Evolutionary conservation across 2,113 vertebrate genomes (phyloP).

Genomic region (Quiscalus mexicanus): DNA sequence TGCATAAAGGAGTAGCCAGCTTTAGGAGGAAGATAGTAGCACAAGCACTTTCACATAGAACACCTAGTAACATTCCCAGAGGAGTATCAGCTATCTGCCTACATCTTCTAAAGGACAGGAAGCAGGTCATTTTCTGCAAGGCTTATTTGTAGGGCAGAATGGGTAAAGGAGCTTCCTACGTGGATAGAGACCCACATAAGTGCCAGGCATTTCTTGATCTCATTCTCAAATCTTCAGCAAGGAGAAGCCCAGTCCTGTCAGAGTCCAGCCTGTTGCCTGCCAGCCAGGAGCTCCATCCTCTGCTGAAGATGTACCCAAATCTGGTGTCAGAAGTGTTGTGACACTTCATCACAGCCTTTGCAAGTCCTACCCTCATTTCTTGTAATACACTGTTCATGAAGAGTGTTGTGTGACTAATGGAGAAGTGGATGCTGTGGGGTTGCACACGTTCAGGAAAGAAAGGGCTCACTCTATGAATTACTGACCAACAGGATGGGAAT

Average conservation of each 20-base stretch:
- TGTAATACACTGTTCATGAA: neutral
- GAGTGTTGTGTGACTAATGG: neutral
- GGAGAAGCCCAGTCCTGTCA: neutral
- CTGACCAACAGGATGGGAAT: fast-evolving
- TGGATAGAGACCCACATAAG: neutral
- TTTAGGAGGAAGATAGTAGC: neutral
- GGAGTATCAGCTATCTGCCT: neutral
- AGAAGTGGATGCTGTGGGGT: neutral
- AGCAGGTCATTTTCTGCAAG: neutral
- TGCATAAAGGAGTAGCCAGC: neutral
- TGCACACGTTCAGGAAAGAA: neutral
- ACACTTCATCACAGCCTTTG: neutral
- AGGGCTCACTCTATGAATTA: neutral
- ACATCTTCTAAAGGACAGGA: neutral
- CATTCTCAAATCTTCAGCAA: neutral
- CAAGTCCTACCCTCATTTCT: neutral
- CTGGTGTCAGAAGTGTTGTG: neutral
- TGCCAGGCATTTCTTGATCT: neutral
- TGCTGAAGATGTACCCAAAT: neutral
- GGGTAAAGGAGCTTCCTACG: neutral
- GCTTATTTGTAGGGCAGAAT: neutral
- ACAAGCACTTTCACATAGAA: neutral
- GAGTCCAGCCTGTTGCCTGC: neutral
- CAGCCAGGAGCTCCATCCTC: neutral
- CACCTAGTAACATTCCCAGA: neutral